Evolutionary conservation across 2,888 invertebrate genomes (phyloP).

Genomic region (Drosophila testacea): DNA sequence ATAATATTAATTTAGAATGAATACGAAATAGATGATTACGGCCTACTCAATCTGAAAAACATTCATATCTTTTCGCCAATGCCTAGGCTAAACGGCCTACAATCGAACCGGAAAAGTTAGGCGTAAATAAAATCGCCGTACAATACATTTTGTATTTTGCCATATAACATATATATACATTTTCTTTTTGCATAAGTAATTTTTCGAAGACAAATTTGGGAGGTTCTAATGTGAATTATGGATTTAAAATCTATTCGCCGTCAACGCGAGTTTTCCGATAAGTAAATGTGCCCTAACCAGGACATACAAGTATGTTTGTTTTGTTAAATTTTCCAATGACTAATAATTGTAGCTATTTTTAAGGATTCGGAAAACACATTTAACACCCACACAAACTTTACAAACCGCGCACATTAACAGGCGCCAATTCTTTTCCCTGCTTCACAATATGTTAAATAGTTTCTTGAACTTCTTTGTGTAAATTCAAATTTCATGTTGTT

Average conservation of each 20-base stretch:
- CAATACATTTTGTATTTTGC: too few relatives aligned
- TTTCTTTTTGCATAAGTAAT: too few relatives aligned
- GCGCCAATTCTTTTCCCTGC: too few relatives aligned
- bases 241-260: neutral
- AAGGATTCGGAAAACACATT: neutral
- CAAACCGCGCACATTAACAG: too few relatives aligned
- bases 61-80: too few relatives aligned
- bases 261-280: too few relatives aligned
- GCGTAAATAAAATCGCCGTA: neutral
- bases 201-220: too few relatives aligned
- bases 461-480: too few relatives aligned
- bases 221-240: neutral
- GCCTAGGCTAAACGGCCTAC: neutral
- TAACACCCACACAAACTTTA: neutral
- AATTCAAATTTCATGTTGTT: too few relatives aligned
- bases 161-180: too few relatives aligned
- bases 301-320: neutral
- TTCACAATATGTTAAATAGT: too few relatives aligned
- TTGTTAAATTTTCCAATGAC: slow-evolving; percentile 1
- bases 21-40: too few relatives aligned
- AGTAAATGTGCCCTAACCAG: neutral
- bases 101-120: neutral
- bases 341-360: neutral
- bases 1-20: neutral
- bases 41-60: neutral